A percentile compares a stretch with the other conserved stretches of the same genome.
Evolutionary conservation across 2,888 invertebrate genomes (phyloP).

Genomic region (Agrypnus murinus): DNA sequence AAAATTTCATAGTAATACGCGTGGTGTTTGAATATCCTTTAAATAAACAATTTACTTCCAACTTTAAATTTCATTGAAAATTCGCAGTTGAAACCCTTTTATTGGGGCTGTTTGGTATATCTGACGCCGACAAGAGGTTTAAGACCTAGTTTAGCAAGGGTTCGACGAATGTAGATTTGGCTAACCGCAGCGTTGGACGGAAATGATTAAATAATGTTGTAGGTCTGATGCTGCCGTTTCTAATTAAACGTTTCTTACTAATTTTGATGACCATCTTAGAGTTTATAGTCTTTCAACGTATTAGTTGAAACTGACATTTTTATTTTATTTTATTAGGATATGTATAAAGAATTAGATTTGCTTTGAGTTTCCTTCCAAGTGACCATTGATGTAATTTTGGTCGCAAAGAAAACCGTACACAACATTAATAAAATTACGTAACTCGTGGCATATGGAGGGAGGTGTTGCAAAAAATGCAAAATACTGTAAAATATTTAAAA

Average conservation of each 20-base stretch:
- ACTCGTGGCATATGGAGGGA: too few species aligned
- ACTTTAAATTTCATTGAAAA: background rate
- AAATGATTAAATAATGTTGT: conserved; percentile 8
- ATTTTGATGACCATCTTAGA: background rate
- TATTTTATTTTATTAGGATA: too few species aligned
- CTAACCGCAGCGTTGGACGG: background rate
- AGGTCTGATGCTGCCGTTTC: background rate
- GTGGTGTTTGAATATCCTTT: too few species aligned
- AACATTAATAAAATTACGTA: too few species aligned
- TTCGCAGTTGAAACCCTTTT: background rate
- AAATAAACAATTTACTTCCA: too few species aligned
- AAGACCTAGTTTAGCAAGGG: conserved; percentile 8
- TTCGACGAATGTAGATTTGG: background rate
- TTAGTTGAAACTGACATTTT: too few species aligned
- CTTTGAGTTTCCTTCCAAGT: too few species aligned
- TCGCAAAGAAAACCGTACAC: too few species aligned
- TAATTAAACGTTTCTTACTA: background rate
- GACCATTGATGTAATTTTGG: too few species aligned
- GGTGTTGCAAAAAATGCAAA: too few species aligned
- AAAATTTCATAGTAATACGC: background rate
- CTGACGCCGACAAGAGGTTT: background rate
- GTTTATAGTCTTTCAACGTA: background rate
- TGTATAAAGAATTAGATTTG: too few species aligned
- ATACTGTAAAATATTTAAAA: too few species aligned
- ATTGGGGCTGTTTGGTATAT: background rate